Evolutionary conservation across 2,797 vertebrate species (phyloP), one percentile per base, ranked within the genome.

Genomic region (Mormyrops attenuatus): DNA sequence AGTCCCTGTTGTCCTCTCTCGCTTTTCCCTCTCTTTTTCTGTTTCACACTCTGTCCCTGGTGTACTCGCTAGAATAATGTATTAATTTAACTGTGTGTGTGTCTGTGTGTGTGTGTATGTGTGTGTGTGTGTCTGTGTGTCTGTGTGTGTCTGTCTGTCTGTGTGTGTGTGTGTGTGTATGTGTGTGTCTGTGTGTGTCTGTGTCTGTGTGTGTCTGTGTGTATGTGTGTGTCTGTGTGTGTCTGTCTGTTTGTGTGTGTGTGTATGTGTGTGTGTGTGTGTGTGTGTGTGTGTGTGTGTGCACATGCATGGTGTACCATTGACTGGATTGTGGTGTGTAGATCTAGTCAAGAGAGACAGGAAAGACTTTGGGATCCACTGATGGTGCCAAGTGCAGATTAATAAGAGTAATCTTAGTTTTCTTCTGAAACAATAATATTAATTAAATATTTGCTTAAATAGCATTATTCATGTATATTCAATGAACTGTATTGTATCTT

Each of bases 1-100:
- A 97, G 96, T 95, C 91, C 94, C 93, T 93, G 93, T 91, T 94
- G 92, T 93, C 38, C 66, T 41, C 53, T 89, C 15, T 87, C 60
- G 17, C 49, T n/a, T n/a, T 82, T 5, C 34, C 34, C 73, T 2
- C 30, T 41, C 22, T 38, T 5, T 22, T 9, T 47, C 20, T 84
- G 9, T 84, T 44, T 17, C 41, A 63, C 73, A 91, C 47, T 20
- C 55, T 50, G 52, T 41, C 57, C 26, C 44, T 17, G 47, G 47
- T 47, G 9, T 11, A 22, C 9, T 66, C 0, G 3, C 38, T 57
- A 41, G 0, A 20, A 50, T 38, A 50, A 49, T 15, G 5, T 30
- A 26, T 53, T 26, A 3, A 77, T 77, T 77, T 15, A 77, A 20
- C 69, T 41, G 1, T 38, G 11, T 38, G 66, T 17, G 26, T 69